Evolutionary conservation across 2,888 invertebrate species (phyloP).

Genomic region (Drosophila niveifrons): DNA sequence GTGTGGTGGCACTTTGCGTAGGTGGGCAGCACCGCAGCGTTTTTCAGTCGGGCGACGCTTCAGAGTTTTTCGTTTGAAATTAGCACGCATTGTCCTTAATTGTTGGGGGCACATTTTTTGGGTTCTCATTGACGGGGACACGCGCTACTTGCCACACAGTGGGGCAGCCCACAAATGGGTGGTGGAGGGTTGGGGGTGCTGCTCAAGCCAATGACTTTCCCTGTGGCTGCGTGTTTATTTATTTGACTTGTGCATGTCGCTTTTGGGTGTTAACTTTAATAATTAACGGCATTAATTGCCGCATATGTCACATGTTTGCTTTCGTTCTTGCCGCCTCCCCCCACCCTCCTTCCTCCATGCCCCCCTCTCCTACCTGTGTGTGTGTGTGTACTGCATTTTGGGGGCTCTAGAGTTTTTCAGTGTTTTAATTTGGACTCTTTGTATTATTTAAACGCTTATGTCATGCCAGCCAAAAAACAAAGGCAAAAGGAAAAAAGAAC

Average conservation of each 20-base stretch:
- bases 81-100: conserved; percentile 79
- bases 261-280: conserved; percentile 81
- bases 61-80: conserved; percentile 62
- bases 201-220: conserved; percentile 60
- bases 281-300: conserved; percentile 80
- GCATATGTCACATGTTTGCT: conserved; percentile 81
- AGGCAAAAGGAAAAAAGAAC: no score
- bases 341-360: neutral
- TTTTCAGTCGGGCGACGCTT: conserved; percentile 37
- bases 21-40: conserved; percentile 26
- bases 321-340: conserved; percentile 22
- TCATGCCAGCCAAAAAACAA: conserved; percentile 47
- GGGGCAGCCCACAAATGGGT: neutral
- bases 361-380: neutral
- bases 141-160: conserved; percentile 9
- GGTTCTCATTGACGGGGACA: conserved; percentile 28
- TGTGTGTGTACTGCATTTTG: conserved; percentile 53
- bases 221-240: conserved; percentile 77
- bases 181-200: neutral
- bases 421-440: conserved; percentile 33
- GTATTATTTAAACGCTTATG: conserved; percentile 69
- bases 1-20: conserved; percentile 13
- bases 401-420: conserved; percentile 30
- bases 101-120: conserved; percentile 69
- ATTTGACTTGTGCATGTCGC: conserved; percentile 82